Conservation (phyloP, 2,797 vertebrate genomes). For the Xenopus petersii region DNA sequence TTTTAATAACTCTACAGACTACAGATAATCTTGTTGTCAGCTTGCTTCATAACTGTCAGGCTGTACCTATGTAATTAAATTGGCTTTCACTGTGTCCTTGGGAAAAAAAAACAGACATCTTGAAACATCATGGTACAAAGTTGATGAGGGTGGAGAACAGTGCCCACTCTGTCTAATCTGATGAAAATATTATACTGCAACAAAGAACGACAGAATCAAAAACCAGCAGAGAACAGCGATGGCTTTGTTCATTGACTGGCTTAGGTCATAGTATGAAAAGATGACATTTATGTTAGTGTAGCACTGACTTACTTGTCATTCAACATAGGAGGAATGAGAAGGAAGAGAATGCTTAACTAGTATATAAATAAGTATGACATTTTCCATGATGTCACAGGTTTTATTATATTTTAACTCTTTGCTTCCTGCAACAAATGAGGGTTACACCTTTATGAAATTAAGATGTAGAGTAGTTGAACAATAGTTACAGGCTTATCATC, state of each 20-base stretch:
- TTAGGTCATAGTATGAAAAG: neutral
- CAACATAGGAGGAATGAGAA: neutral
- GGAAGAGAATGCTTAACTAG: too few relatives aligned
- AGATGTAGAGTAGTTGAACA: too few relatives aligned
- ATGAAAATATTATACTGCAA: neutral
- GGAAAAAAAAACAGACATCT: neutral
- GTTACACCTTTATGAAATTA: too few relatives aligned
- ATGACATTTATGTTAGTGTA: neutral
- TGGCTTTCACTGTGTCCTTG: neutral
- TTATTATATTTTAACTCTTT: too few relatives aligned
- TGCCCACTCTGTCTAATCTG: neutral
- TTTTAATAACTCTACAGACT: too few relatives aligned
- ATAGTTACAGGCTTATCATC: too few relatives aligned
- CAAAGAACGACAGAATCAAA: neutral
- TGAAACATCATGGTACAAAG: slow-evolving; percentile 7
- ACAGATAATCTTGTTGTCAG: neutral
- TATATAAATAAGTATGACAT: too few relatives aligned
- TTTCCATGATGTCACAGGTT: too few relatives aligned
- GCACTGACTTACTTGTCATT: neutral
- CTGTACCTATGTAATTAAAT: neutral
- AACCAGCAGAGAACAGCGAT: neutral
- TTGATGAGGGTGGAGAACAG: slow-evolving; percentile 1
- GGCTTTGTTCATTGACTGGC: neutral
- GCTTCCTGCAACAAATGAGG: too few relatives aligned
- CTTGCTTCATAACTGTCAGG: neutral